phyloP scores from a whole-genome alignment of 2,888 invertebrate species.

The Drosophila austrosaltans region DNA sequence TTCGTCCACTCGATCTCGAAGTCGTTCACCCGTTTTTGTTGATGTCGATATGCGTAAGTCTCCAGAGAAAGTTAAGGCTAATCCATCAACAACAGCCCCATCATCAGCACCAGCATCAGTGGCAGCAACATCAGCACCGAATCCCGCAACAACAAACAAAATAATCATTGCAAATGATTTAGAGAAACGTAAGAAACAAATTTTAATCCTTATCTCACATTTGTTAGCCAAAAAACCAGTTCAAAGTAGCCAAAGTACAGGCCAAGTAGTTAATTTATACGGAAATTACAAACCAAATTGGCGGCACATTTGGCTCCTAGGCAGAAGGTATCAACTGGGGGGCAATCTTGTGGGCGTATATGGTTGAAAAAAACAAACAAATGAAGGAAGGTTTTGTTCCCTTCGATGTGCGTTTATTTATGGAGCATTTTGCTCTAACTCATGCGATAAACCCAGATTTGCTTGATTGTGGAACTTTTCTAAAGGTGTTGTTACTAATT shows the following conservation, averaged over 20 bases:
- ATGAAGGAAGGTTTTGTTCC: no score
- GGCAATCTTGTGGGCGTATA: conserved; percentile 39
- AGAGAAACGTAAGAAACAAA: conserved; percentile 83
- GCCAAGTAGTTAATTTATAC: conserved; percentile 65
- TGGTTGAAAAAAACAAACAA: conserved; percentile 19
- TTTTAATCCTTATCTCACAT: conserved; percentile 74
- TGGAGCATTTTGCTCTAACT: not conserved
- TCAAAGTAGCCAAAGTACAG: conserved; percentile 41
- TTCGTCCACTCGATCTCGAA: conserved; percentile 69
- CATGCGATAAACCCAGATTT: not conserved
- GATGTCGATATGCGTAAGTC: conserved; percentile 76
- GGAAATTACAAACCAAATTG: conserved; percentile 71
- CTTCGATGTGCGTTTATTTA: conserved; percentile 16
- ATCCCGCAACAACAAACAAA: conserved; percentile 47
- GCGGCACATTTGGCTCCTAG: conserved; percentile 63
- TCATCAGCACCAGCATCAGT: conserved; percentile 21
- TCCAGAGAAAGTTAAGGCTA: conserved; percentile 22
- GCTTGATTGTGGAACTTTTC: not conserved
- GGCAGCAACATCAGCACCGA: conserved; percentile 14
- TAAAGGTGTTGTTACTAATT: not conserved
- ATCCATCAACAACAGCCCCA: conserved; percentile 22
- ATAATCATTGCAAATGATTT: conserved; percentile 71
- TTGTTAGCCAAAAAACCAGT: conserved; percentile 63
- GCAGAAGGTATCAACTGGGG: conserved; percentile 30
- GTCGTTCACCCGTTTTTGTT: conserved; percentile 77